Percentiles rank a stretch among this genome's conserved stretches.
These are phyloP conservation scores for Motacilla tschutschensis DNA, from an alignment of 2,113 vertebrate species.

Conservation along the genomic window DNA sequence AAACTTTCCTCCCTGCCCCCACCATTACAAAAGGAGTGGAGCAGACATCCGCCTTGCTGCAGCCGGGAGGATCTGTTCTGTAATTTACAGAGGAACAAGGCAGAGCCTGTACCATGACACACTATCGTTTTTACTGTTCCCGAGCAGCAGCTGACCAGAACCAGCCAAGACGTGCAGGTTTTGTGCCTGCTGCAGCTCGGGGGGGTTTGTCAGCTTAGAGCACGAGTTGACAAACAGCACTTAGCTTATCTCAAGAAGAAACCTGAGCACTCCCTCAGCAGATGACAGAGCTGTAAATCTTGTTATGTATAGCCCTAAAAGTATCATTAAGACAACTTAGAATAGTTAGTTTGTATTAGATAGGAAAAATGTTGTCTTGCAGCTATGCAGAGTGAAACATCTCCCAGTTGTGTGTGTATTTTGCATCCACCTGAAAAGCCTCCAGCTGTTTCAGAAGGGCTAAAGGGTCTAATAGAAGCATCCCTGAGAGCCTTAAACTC, in stretches of 20 bases:
- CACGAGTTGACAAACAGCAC: conserved; percentile 7
- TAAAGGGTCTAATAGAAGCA: not conserved
- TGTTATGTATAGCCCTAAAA: not conserved
- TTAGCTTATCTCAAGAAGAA: conserved; percentile 24
- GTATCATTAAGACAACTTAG: not conserved
- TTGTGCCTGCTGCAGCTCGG: not conserved
- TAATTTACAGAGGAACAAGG: conserved; percentile 40
- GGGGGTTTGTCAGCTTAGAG: not conserved
- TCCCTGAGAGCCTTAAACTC: not conserved
- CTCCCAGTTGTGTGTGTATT: not conserved
- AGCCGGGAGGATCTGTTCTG: conserved; percentile 24
- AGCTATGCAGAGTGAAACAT: not conserved
- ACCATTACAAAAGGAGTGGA: not conserved
- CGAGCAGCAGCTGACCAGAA: not conserved
- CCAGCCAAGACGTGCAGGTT: not conserved
- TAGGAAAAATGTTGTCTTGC: not conserved
- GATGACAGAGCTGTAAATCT: conserved; percentile 39
- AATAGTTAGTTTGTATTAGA: not conserved
- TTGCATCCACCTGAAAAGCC: not conserved
- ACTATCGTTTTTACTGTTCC: conserved; percentile 6
- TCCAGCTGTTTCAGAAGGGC: not conserved
- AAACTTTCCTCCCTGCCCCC: not conserved
- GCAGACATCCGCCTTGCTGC: not conserved
- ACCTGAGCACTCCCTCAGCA: not conserved
- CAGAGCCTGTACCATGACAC: conserved; percentile 5